Evolutionary conservation across 2,888 invertebrate species (phyloP), one percentile per base, ranked within the genome.

Genomic region (Lasiommata megera): DNA sequence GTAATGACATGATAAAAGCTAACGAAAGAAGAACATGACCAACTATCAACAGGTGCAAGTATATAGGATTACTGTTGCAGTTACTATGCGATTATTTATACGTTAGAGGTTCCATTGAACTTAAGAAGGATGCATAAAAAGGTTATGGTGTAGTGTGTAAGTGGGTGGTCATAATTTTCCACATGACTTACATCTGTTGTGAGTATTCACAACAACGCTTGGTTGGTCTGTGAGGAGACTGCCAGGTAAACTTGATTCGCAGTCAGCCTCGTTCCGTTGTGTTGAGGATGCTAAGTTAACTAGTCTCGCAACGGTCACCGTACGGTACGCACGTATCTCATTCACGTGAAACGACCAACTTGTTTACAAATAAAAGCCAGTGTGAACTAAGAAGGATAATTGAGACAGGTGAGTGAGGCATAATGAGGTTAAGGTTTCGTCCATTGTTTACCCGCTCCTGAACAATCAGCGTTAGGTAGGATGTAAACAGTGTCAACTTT

Each of bases 361-460:
- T 86, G 88, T 88, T 88, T 84, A 87, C 82, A 83, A 83, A 82
- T 80, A 80, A 67, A 77, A 78, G 72, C 66, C 72, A 75, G 81
- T 82, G 83, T 63, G 71, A 71, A 74, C 72, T 65, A 64, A 76
- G 77, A 77, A 81, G 81, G 82, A 86, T 82, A 81, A 74, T 69
- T 75, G 76, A 79, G 79, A 78, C 76, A 79, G 83, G 88, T 88
- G 73, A 85, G 88, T 77, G 69, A 75, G 70, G 74, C 66, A 64
- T 70, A 81, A 80, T 73, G 77, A 79, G 82, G 80, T 77, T 77
- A 80, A 72, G 73, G 75, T 74, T 76, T 76, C 67, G 63, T 70
- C 69, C 69, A 54, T 55, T 55, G 47, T 50, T 37, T 43, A 37
- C 36, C 14, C 31, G 44, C n/a, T 31, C 40, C 48, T 28, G 50